Conservation (phyloP, 2,113 vertebrate species). For the Herpailurus yagouaroundi region DNA sequence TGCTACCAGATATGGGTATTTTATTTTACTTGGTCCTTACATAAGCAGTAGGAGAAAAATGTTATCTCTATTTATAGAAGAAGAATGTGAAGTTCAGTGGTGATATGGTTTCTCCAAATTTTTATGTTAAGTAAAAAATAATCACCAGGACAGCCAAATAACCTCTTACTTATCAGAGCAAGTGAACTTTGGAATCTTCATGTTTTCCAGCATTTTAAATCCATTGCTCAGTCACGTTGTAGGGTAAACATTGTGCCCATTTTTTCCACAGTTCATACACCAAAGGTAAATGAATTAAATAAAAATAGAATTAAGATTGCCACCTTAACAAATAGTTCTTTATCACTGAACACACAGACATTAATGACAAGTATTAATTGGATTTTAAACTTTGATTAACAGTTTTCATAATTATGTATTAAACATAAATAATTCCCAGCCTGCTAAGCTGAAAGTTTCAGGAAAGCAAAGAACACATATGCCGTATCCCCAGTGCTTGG, state of each 20-base stretch:
- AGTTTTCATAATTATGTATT: neutral
- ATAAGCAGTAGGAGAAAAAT: neutral
- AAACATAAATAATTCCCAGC: neutral
- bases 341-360: neutral
- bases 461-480: neutral
- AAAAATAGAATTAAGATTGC: neutral
- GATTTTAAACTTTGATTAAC: conserved; percentile 34
- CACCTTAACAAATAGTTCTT: neutral
- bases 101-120: neutral
- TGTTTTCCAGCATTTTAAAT: neutral
- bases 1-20: neutral
- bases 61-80: neutral
- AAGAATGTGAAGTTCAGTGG: neutral
- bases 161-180: neutral
- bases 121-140: neutral
- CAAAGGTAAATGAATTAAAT: neutral
- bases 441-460: neutral
- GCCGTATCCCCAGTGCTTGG: neutral
- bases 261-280: neutral
- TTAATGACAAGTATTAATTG: neutral
- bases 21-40: neutral
- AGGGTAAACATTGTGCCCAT: neutral
- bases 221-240: neutral
- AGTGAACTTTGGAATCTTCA: neutral
- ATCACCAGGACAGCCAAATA: neutral